phyloP scores from a whole-genome alignment of 2,888 invertebrate species.

The Heliconius hortense region DNA sequence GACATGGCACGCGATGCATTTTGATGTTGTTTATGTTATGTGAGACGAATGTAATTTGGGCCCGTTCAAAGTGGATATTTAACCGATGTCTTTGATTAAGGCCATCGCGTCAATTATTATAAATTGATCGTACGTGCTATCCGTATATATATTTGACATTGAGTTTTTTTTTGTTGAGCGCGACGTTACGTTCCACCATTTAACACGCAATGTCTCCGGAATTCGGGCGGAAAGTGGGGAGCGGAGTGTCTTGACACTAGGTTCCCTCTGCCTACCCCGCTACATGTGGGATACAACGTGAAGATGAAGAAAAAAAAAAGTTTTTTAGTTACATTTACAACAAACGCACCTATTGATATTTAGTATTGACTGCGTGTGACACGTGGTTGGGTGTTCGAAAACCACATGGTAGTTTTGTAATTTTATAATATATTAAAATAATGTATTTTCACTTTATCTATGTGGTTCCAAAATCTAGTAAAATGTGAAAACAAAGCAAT shows the following conservation, averaged over 20 bases:
- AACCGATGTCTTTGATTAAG: slow-evolving; percentile 3
- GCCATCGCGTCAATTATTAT: background rate
- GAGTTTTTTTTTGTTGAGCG: background rate
- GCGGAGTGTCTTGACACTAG: too few relatives aligned
- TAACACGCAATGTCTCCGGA: too few relatives aligned
- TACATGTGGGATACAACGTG: too few relatives aligned
- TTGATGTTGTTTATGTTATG: slow-evolving; percentile 27
- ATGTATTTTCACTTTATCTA: background rate
- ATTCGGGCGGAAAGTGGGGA: too few relatives aligned
- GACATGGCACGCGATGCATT: slow-evolving; percentile 39
- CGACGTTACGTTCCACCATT: too few relatives aligned
- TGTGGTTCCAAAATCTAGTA: background rate
- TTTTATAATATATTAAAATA: background rate
- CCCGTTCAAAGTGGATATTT: background rate
- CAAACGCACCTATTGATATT: too few relatives aligned
- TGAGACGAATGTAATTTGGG: slow-evolving; percentile 19
- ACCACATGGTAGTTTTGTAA: background rate
- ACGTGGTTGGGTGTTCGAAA: background rate
- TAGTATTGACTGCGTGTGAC: background rate
- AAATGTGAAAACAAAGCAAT: background rate
- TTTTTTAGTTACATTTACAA: too few relatives aligned
- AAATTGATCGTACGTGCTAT: slow-evolving; percentile 12
- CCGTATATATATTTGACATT: background rate
- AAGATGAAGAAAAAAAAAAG: too few relatives aligned
- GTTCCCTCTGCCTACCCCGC: too few relatives aligned